Evolutionary conservation across 1,140 invertebrate genomes (phyloP).

Genomic region (Drosophila nigrodunni): DNA sequence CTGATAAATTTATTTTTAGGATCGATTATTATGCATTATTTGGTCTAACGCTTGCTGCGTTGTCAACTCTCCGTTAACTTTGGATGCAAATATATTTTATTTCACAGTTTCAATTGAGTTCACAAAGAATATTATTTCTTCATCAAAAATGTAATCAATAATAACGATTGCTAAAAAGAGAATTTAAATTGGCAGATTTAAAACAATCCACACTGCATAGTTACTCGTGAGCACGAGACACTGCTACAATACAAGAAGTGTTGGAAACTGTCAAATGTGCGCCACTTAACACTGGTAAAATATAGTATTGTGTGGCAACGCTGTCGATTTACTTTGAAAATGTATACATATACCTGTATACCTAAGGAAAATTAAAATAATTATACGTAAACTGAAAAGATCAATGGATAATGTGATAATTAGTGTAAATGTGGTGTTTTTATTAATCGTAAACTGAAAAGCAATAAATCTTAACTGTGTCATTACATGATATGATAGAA

Average conservation of each 20-base stretch:
- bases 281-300: constrained; percentile 3
- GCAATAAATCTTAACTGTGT: neutral
- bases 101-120: no score
- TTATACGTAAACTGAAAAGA: neutral
- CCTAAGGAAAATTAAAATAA: constrained; percentile 20
- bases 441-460: neutral
- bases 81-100: no score
- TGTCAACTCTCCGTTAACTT: no score
- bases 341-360: constrained; percentile 23
- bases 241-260: neutral
- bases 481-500: neutral
- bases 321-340: constrained; percentile 17
- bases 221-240: neutral
- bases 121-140: no score
- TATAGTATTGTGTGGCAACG: constrained; percentile 9
- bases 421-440: neutral
- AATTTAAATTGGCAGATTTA: neutral
- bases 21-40: no score
- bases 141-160: no score
- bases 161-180: no score
- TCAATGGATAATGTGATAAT: neutral
- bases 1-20: no score
- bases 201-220: no score
- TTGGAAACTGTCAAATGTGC: neutral
- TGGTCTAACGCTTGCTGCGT: no score